A percentile compares a stretch with the other conserved stretches of the same genome.
Conservation (phyloP, 2,797 vertebrate genomes). For the Meda fulgida region DNA sequence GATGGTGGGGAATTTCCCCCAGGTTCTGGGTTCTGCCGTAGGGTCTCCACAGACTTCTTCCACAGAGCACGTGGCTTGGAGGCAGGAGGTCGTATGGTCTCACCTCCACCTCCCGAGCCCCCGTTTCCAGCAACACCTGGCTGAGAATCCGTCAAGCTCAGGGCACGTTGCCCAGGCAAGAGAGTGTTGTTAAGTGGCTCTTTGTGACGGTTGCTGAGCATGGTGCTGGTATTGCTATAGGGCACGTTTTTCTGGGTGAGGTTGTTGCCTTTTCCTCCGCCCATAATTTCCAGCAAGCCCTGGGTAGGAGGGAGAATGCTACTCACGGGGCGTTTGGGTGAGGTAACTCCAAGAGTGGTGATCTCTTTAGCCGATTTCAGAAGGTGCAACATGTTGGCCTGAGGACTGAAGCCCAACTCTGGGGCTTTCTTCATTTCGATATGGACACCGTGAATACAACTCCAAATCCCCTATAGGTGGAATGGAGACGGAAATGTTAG, state of each 20-base stretch:
- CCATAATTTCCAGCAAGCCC: constrained; percentile 74
- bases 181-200: constrained; percentile 96
- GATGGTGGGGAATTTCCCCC: constrained; percentile 74
- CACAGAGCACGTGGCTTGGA: constrained; percentile 92
- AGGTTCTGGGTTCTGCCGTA: constrained; percentile 83
- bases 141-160: constrained; percentile 86
- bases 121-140: constrained; percentile 78
- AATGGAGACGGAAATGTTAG: constrained; percentile 15
- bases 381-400: constrained; percentile 97
- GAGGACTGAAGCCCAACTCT: constrained; percentile 90
- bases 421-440: constrained; percentile 96
- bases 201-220: constrained; percentile 91
- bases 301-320: constrained; percentile 76
- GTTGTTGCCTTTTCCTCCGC: constrained; percentile 71
- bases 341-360: constrained; percentile 83
- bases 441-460: constrained; percentile 97
- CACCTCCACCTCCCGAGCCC: constrained; percentile 46
- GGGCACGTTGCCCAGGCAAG: constrained; percentile 78
- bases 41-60: constrained; percentile 95
- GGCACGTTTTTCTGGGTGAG: constrained; percentile 89
- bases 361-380: constrained; percentile 94
- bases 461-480: constrained; percentile 90
- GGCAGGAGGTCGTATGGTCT: constrained; percentile 64
- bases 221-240: constrained; percentile 88
- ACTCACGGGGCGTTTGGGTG: constrained; percentile 85